Evolutionary conservation across 2,888 invertebrate species (phyloP), one percentile per base, ranked within the genome.

Genomic region (Octonoba sinensis): DNA sequence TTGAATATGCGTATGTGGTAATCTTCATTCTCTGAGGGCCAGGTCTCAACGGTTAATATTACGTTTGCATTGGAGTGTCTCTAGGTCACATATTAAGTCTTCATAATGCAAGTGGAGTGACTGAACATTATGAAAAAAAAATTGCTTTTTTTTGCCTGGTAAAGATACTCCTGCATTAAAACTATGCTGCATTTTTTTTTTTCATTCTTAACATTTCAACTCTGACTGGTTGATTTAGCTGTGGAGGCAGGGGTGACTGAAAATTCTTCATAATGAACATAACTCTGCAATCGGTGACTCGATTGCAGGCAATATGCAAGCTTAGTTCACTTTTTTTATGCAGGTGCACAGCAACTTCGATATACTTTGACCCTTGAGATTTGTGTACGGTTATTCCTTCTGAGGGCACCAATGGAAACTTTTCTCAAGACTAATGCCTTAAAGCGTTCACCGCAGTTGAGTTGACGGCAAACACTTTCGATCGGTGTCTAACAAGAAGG

Each of bases 321-420:
- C 22, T 6, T 6, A 1, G 8, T 12, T 22, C 8, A 0, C 1
- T 1, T 0, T 4, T 51, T 51, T 13, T 22, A 51, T 15, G 20
- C 15, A 57, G 56, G 3, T n/a, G 57, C 56, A 36, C 3, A 6
- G 27, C 27, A 3, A 27, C 6, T 44, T 36, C 36, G 16, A 54
- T 11, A 27, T 54, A 78, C 0, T 79, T 81, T 6, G 47, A 54
- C 15, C 86, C 86, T 79, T 86, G 86, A 0, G 82, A 57, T 72
- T 86, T 86, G 8, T 75, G 56, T 44, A 86, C 82, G n/a, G 86
- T 86, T 27, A 85, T 84, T 16, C 77, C 85, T 71, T 86, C 84
- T 0, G 85, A 85, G 1, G 83, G 36, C 15, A 83, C 65, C 2
- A 86, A 22, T 12, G 85, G 86, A 71, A 86, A 85, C 70, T 86